Percentiles rank a stretch among this genome's conserved stretches.
phyloP scores from a whole-genome alignment of 2,797 vertebrate genomes.

The Liparis tanakae region DNA sequence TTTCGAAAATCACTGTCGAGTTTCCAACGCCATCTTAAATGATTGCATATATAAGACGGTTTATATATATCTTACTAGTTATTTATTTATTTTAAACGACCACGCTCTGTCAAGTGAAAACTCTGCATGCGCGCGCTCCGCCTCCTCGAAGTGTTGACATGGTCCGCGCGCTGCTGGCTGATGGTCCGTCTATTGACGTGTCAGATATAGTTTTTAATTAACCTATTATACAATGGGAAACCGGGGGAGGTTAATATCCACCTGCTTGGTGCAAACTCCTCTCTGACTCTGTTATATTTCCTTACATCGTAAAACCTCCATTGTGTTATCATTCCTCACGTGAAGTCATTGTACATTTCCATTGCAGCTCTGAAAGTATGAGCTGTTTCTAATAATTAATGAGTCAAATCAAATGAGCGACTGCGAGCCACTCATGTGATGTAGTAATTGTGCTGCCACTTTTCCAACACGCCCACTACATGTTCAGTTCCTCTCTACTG shows the following conservation, averaged over 20 bases:
- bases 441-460: slow-evolving; percentile 48
- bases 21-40: not conserved
- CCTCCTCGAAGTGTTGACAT: slow-evolving; percentile 37
- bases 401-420: slow-evolving; percentile 2
- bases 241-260: slow-evolving; percentile 5
- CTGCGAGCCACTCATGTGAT: slow-evolving; percentile 3
- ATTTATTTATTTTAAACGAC: not conserved
- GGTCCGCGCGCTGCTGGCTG: not conserved
- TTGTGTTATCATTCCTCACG: not conserved
- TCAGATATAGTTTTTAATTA: slow-evolving; percentile 13
- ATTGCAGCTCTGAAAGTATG: not conserved
- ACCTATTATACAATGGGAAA: not conserved
- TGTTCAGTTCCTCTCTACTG: slow-evolving; percentile 11
- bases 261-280: slow-evolving; percentile 30
- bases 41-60: fast-evolving
- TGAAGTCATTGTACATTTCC: no score
- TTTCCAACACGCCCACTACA: slow-evolving; percentile 54
- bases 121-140: not conserved
- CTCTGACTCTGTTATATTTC: not conserved
- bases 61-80: not conserved
- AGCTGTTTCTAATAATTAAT: slow-evolving; percentile 17
- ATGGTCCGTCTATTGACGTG: not conserved
- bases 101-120: not conserved
- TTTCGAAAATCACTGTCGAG: not conserved
- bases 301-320: not conserved